Percentiles rank a stretch among this genome's conserved stretches.
Conservation (phyloP, 2,888 invertebrate species). For the Brenthis ino region DNA sequence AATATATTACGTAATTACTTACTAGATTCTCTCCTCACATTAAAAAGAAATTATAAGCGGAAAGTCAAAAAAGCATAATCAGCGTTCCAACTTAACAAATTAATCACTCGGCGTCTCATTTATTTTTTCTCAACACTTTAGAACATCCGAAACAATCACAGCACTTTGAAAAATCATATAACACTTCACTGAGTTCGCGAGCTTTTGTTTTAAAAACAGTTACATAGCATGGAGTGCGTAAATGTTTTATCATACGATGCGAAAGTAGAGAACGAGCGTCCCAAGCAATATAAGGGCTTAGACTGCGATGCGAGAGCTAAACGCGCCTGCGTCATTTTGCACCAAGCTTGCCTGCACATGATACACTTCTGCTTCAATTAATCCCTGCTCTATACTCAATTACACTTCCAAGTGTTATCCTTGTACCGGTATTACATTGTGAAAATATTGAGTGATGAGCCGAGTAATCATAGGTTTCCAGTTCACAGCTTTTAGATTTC, state of each 20-base stretch:
- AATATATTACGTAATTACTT: neutral
- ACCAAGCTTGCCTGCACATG: constrained; percentile 69
- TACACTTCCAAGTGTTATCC: constrained; percentile 53
- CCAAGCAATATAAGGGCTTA: constrained; percentile 60
- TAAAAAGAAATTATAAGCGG: constrained; percentile 16
- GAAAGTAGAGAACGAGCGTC: constrained; percentile 50
- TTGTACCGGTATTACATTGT: constrained; percentile 30
- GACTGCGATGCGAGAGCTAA: constrained; percentile 66
- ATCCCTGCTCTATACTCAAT: constrained; percentile 74
- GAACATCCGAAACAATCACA: constrained; percentile 50
- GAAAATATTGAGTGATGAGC: constrained; percentile 12
- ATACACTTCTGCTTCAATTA: constrained; percentile 81
- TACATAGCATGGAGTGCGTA: neutral
- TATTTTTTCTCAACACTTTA: constrained; percentile 49
- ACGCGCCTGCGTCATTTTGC: constrained; percentile 77
- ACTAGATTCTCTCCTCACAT: constrained; percentile 16
- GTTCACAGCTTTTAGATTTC: neutral
- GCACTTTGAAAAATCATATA: constrained; percentile 30
- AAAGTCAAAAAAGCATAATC: constrained; percentile 36
- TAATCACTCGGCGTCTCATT: constrained; percentile 42
- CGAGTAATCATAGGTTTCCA: constrained; percentile 12
- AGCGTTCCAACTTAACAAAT: constrained; percentile 45
- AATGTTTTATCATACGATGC: constrained; percentile 12
- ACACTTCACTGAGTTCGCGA: constrained; percentile 24
- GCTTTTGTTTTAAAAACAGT: constrained; percentile 30